These are phyloP conservation scores for Drosophila insularis DNA, from an alignment of 1,140 invertebrate species.

Conservation along the genomic window DNA sequence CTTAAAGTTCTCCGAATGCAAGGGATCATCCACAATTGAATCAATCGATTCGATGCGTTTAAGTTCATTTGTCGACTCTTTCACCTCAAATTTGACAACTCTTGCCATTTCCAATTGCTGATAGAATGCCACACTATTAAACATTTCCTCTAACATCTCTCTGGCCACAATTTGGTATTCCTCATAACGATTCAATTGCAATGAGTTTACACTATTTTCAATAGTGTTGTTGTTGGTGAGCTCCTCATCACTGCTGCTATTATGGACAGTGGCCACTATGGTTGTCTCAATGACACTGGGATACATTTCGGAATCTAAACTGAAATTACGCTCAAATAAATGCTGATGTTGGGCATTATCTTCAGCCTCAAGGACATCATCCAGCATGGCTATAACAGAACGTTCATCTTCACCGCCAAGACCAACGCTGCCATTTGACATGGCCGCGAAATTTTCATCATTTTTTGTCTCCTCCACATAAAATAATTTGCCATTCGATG, in stretches of 20 bases:
- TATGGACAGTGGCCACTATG: conserved; percentile 77
- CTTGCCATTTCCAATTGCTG: conserved; percentile 41
- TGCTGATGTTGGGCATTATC: conserved; percentile 49
- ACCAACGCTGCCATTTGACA: not conserved
- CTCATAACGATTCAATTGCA: conserved; percentile 26
- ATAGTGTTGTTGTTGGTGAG: not conserved
- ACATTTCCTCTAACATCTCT: conserved; percentile 63
- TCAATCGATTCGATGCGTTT: conserved; percentile 42
- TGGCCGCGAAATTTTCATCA: conserved; percentile 45
- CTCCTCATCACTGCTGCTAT: conserved; percentile 68
- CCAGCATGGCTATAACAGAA: conserved; percentile 75
- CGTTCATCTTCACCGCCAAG: conserved; percentile 53
- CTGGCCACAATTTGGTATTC: conserved; percentile 51
- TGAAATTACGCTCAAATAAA: conserved; percentile 66
- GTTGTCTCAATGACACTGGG: conserved; percentile 75
- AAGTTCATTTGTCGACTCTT: not conserved
- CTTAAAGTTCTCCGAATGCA: conserved; percentile 77
- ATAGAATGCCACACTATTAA: conserved; percentile 58
- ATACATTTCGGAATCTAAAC: conserved; percentile 71
- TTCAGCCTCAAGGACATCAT: conserved; percentile 73
- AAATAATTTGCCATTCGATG: conserved; percentile 70
- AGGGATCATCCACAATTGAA: conserved; percentile 65
- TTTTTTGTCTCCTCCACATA: conserved; percentile 74
- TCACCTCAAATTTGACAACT: not conserved
- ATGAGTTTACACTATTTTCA: conserved; percentile 11